Evolutionary conservation across 2,113 vertebrate species (phyloP), one percentile per base, ranked within the genome.

Genomic region (Bucco capensis): DNA sequence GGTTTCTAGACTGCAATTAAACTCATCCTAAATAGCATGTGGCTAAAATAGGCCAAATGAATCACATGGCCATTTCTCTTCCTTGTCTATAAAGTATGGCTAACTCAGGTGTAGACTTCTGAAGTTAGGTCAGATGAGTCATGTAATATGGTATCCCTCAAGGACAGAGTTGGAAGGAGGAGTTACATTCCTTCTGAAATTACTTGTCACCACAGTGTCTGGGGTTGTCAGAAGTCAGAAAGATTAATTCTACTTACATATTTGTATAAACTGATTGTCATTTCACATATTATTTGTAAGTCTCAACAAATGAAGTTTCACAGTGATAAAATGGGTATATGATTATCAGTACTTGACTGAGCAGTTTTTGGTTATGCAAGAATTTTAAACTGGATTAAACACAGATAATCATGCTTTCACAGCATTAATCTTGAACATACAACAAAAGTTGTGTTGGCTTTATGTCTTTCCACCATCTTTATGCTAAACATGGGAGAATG

Each of bases 1-100:
- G 64, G 83, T 80, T 91, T 95, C 85, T 50, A 88, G 74, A 61
- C 75, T 85, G 61, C 57, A 93, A 92, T 95, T 95, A 91, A 94
- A 82, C 1, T 31, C 8, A 61, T 86, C 37, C 49, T 78, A 33
- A 92, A 78, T n/a, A n/a, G 53, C 65, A 53, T 9, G 1, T 65
- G 40, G 35, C 44, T 81, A 86, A 95, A 95, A 82, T 31, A 94
- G 89, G 74, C 65, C 81, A 87, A 70, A 82, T 89, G 89, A 95
- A 71, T 90, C 80, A 94, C 64, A 84, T 42, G 37, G 14, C 33
- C 37, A 25, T 67, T 93, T 92, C 66, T 89, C 50, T 76, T 89
- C 25, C 31, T 50, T 53, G 44, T 35, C 78, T 82, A 8, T 53
- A 28, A 49, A 65, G 44, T 69, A 75, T n/a, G 71, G 86, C 66